Evolutionary conservation across 1,140 invertebrate genomes (phyloP).

Genomic region (Lordiphosa stackelbergi): DNA sequence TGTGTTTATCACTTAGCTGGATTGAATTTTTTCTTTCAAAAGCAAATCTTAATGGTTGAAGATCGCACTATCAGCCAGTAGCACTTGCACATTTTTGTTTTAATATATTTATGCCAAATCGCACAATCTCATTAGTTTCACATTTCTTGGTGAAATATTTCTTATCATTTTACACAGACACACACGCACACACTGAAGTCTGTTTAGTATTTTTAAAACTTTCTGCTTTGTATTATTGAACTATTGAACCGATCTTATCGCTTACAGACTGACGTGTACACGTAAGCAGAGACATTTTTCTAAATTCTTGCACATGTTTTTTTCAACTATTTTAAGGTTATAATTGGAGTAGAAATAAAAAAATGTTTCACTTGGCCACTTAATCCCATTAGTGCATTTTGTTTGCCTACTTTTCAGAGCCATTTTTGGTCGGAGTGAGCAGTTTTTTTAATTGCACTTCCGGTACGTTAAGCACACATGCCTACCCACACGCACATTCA

Average conservation of each 20-base stretch:
- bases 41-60: background rate
- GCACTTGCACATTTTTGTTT: slow-evolving; percentile 20
- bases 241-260: slow-evolving; percentile 60
- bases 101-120: background rate
- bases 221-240: slow-evolving; percentile 34
- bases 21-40: background rate
- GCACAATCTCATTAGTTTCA: background rate
- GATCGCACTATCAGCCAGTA: slow-evolving; percentile 18
- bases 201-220: slow-evolving; percentile 21
- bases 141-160: slow-evolving; percentile 1
- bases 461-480: slow-evolving; percentile 48
- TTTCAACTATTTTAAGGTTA: slow-evolving; percentile 8
- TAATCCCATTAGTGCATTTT: background rate
- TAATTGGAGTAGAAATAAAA: background rate
- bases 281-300: slow-evolving; percentile 15
- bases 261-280: slow-evolving; percentile 23
- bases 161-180: slow-evolving; percentile 41
- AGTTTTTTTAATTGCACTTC: slow-evolving; percentile 32
- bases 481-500: background rate
- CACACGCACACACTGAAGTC: background rate
- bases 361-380: background rate
- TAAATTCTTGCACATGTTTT: slow-evolving; percentile 4
- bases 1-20: slow-evolving; percentile 25
- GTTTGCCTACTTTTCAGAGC: slow-evolving; percentile 9
- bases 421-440: background rate